Conservation (phyloP, 2,113 vertebrate genomes). For the Tichodroma muraria region DNA sequence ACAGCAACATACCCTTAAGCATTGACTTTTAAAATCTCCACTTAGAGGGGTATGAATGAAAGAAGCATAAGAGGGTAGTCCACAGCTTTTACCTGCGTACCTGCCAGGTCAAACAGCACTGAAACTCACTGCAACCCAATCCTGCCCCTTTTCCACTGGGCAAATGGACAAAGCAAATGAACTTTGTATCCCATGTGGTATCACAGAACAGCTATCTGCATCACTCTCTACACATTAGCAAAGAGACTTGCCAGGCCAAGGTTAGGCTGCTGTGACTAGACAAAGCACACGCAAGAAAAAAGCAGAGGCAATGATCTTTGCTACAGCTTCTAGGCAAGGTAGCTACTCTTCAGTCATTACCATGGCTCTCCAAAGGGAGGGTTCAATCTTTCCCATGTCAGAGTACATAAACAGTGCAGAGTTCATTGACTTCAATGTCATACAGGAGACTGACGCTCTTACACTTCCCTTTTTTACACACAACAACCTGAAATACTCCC, state of each 20-base stretch:
- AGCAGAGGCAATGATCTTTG: neutral
- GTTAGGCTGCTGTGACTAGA: neutral
- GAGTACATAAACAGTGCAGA: neutral
- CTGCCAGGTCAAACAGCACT: neutral
- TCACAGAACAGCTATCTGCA: neutral
- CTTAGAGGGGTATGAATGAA: neutral
- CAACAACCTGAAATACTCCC: neutral
- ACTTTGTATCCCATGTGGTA: neutral
- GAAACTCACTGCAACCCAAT: neutral
- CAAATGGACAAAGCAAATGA: constrained; percentile 21
- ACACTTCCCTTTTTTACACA: neutral
- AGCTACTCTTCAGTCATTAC: neutral
- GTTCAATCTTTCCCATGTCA: neutral
- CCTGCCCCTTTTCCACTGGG: neutral
- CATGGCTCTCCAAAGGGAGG: neutral
- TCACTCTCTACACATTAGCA: neutral
- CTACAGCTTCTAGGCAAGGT: neutral
- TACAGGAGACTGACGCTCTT: neutral
- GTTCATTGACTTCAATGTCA: neutral
- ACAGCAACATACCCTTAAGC: neutral
- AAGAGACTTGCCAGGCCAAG: neutral
- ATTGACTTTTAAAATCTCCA: neutral
- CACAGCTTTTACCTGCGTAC: neutral
- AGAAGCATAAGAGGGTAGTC: neutral
- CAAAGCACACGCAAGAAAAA: neutral